Evolutionary conservation across 2,113 vertebrate genomes (phyloP), one percentile per base, ranked within the genome.

Genomic region (Jacana jacana): DNA sequence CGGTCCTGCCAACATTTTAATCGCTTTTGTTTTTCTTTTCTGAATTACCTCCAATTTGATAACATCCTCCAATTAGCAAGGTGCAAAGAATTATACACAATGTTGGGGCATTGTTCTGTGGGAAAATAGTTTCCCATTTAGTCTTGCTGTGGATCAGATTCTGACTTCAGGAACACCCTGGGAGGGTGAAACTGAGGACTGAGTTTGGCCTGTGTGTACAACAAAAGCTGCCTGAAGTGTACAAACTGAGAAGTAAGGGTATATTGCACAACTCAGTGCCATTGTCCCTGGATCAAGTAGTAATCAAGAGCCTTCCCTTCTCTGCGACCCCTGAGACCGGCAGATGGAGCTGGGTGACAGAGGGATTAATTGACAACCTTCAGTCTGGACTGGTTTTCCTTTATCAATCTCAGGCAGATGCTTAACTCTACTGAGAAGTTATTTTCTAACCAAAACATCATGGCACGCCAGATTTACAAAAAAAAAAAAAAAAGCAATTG

Each of bases 391-490:
- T 37, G 17, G 12, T 88, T 75, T 84, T 77, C 28, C 39, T 76
- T 81, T 85, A 92, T 79, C 77, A 61, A 63, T 86, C 31, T 88
- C 86, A 85, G 28, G 52, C 37, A 96, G 57, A 58, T 54, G 37
- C 52, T 95, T 92, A 92, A 71, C 33, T 78, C 64, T 51, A 86
- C 6, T 3, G 13, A 94, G 30, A 93, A 77, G 48, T 81, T 75
- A 75, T 79, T 94, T 96, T 84, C 90, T 60, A 81, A 94, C 44
- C 49, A 89, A 92, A 93, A 81, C 17, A 57, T 44, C 22, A 46
- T 28, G 44, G 68, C 27, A 83, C 0, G 0, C 3, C 39, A 86
- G 39, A 92, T 86, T 87, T 78, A 49, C 46, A 13, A 66, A 93
- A 93, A 83, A 68, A 39, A 23, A 17, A 66, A 93, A 93, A 86